Evolutionary conservation across 2,888 invertebrate genomes (phyloP).

Genomic region (Andrena camellia): DNA sequence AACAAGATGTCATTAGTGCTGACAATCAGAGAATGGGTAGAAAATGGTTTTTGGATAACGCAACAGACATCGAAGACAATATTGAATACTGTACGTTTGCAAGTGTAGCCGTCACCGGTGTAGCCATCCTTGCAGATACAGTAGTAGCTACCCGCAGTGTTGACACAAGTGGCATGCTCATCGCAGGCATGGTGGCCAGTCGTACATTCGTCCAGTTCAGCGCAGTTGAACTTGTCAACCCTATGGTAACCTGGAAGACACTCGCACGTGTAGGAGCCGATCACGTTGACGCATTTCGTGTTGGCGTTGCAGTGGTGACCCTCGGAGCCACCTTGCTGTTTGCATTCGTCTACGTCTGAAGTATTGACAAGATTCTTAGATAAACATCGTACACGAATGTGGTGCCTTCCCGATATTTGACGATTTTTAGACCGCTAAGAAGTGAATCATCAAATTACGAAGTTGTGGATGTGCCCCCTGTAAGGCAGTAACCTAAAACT

Average conservation of each 20-base stretch:
- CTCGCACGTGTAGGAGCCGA: slow-evolving; percentile 93
- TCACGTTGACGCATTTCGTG: slow-evolving; percentile 93
- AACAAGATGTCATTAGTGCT: slow-evolving; percentile 32
- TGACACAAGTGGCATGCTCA: slow-evolving; percentile 91
- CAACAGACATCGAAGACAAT: neutral
- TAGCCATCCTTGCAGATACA: slow-evolving; percentile 91
- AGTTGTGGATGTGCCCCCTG: neutral
- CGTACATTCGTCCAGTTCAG: slow-evolving; percentile 93
- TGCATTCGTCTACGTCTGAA: slow-evolving; percentile 94
- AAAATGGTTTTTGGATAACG: neutral
- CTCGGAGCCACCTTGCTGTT: slow-evolving; percentile 90
- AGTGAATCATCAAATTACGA: neutral
- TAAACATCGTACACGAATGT: neutral
- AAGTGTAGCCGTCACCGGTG: slow-evolving; percentile 91
- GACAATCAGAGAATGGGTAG: neutral
- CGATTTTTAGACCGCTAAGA: too few relatives aligned
- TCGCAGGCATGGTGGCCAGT: slow-evolving; percentile 91
- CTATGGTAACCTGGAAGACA: slow-evolving; percentile 92
- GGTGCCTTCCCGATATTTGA: neutral
- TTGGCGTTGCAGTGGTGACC: slow-evolving; percentile 95
- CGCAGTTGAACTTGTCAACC: slow-evolving; percentile 92
- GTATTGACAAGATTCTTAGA: neutral
- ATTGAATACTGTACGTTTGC: slow-evolving; percentile 87
- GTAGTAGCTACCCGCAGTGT: slow-evolving; percentile 93
- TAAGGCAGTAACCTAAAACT: slow-evolving; percentile 3